Conservation (phyloP, 2,888 invertebrate species). For the Eustalomyia histrio region DNA sequence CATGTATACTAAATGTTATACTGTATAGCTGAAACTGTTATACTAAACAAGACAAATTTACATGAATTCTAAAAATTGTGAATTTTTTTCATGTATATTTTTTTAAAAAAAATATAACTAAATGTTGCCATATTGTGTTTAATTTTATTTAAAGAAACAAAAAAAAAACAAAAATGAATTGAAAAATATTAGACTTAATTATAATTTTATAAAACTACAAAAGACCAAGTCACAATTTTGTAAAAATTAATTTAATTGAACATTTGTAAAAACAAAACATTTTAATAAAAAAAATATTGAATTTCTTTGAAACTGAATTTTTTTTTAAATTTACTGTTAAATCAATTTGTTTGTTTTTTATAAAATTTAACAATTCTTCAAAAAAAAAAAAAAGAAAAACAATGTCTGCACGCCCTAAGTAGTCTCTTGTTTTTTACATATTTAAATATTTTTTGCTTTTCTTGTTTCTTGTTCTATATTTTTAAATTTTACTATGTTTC, state of each 20-base stretch:
- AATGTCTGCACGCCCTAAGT: conserved; percentile 49
- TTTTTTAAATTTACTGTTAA: background rate
- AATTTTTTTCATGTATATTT: conserved; percentile 39
- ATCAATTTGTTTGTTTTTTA: conserved; percentile 1
- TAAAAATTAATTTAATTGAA: background rate
- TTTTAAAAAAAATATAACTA: conserved; percentile 13
- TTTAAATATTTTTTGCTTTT: conserved; percentile 30
- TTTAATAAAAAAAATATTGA: background rate
- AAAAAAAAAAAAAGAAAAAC: conserved; percentile 18
- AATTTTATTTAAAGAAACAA: conserved; percentile 28
- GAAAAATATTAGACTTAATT: conserved; percentile 23
- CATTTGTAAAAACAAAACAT: background rate
- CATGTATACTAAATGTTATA: conserved; percentile 56
- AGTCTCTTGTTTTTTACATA: conserved; percentile 43
- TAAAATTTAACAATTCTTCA: background rate
- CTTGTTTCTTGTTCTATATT: conserved; percentile 51
- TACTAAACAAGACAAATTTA: conserved; percentile 33
- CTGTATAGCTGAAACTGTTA: conserved; percentile 32
- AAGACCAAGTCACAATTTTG: conserved; percentile 27
- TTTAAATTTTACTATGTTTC: conserved; percentile 23
- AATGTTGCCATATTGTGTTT: conserved; percentile 59
- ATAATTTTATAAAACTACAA: conserved; percentile 6
- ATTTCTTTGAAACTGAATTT: conserved; percentile 9
- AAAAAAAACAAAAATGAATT: conserved; percentile 33
- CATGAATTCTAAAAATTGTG: conserved; percentile 39